phyloP scores from a whole-genome alignment of 2,888 invertebrate genomes.

The Podabrus alpinus region DNA sequence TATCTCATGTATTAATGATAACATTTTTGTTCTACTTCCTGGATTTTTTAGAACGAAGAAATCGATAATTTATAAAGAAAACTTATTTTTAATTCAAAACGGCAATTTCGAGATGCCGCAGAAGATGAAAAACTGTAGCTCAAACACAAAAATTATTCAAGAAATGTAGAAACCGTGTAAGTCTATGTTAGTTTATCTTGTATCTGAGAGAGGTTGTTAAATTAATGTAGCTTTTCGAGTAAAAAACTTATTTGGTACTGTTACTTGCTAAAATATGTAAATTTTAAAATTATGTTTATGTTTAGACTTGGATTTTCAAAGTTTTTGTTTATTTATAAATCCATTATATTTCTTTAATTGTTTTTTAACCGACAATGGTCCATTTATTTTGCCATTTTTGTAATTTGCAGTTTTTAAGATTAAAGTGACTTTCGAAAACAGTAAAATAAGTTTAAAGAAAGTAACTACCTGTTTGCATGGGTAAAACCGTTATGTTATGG shows the following conservation, averaged over 20 bases:
- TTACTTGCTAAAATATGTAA: background rate
- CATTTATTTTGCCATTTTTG: background rate
- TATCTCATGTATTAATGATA: background rate
- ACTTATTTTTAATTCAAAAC: background rate
- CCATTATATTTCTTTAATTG: background rate
- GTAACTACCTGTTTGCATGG: background rate
- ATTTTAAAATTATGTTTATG: background rate
- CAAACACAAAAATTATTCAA: background rate
- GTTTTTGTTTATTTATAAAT: background rate
- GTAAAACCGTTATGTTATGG: conserved; percentile 7
- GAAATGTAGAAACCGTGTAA: background rate
- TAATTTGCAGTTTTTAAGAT: background rate
- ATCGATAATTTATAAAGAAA: background rate
- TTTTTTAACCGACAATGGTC: background rate
- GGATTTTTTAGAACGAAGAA: no score
- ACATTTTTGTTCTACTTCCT: background rate
- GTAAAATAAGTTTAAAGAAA: conserved; percentile 5
- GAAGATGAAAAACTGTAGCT: background rate
- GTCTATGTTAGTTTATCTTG: background rate
- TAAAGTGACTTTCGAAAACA: conserved; percentile 3
- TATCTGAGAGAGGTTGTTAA: background rate
- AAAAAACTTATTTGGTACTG: background rate
- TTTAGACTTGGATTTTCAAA: background rate
- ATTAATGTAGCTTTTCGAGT: background rate
- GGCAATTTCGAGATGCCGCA: background rate